A percentile compares a stretch with the other conserved stretches of the same genome.
phyloP scores from a whole-genome alignment of 2,113 vertebrate species.

The Climacteris rufus region DNA sequence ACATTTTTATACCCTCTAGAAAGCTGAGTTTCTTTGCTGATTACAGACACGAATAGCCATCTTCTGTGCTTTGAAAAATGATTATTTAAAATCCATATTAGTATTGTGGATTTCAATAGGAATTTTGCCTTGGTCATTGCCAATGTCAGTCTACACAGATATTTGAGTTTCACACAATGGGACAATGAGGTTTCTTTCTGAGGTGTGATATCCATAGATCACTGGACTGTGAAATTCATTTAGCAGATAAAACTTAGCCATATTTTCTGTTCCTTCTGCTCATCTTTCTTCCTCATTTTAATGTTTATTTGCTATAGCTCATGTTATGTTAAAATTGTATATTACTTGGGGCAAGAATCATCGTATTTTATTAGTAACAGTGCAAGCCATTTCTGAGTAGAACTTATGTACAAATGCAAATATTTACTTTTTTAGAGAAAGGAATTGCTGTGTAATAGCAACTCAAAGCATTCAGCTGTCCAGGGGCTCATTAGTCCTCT shows the following conservation, averaged over 20 bases:
- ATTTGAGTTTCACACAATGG: fast-evolving
- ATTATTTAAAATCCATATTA: background rate
- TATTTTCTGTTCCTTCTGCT: background rate
- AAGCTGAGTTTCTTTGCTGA: background rate
- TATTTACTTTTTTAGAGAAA: background rate
- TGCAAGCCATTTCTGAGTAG: background rate
- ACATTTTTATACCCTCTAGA: background rate
- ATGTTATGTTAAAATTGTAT: background rate
- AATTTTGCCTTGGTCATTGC: background rate
- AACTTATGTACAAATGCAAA: background rate
- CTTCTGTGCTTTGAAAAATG: background rate
- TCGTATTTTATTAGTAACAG: background rate
- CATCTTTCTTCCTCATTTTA: background rate
- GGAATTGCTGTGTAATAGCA: background rate
- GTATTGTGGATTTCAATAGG: background rate
- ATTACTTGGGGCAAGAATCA: background rate
- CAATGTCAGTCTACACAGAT: background rate
- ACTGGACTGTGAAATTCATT: background rate
- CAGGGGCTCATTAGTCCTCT: conserved; percentile 28
- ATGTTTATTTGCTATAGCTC: background rate
- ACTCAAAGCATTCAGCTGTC: background rate
- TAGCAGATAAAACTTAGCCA: background rate
- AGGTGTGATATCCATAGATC: background rate
- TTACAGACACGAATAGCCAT: background rate
- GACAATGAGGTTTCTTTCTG: background rate